phyloP scores from a whole-genome alignment of 2,113 vertebrate genomes.

The Cavia aperea region DNA sequence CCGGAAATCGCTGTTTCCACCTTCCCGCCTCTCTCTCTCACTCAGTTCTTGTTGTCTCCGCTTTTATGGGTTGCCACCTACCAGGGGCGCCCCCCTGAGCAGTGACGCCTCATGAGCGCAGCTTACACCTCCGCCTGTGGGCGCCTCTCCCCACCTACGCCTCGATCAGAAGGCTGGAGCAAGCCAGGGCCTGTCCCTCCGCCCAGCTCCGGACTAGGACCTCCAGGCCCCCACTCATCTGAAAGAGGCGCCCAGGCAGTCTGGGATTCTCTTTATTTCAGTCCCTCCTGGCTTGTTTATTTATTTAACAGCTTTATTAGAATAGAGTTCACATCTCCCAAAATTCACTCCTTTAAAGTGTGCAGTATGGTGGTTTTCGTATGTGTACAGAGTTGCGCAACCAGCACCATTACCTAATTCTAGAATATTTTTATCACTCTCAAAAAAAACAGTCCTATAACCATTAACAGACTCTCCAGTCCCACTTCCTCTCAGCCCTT shows the following conservation, averaged over 20 bases:
- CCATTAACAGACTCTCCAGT: background rate
- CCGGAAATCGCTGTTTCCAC: background rate
- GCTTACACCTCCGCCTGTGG: background rate
- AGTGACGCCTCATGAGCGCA: background rate
- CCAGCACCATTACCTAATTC: background rate
- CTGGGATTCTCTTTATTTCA: background rate
- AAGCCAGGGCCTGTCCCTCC: background rate
- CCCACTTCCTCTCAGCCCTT: background rate
- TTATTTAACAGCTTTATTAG: background rate
- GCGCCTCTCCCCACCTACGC: background rate
- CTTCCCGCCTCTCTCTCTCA: background rate
- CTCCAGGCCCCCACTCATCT: background rate
- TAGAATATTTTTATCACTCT: conserved; percentile 6
- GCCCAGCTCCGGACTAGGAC: background rate
- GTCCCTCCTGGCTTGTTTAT: background rate
- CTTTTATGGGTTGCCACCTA: background rate
- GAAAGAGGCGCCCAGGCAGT: background rate
- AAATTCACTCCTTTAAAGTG: conserved; percentile 4
- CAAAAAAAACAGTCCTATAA: background rate
- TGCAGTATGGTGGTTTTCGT: background rate
- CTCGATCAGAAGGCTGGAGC: background rate
- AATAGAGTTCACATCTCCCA: background rate
- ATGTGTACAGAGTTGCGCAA: background rate
- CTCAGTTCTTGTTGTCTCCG: background rate
- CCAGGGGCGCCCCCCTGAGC: background rate